Evolutionary conservation across 2,888 invertebrate genomes (phyloP).

Genomic region (Cyaniris semiargus): DNA sequence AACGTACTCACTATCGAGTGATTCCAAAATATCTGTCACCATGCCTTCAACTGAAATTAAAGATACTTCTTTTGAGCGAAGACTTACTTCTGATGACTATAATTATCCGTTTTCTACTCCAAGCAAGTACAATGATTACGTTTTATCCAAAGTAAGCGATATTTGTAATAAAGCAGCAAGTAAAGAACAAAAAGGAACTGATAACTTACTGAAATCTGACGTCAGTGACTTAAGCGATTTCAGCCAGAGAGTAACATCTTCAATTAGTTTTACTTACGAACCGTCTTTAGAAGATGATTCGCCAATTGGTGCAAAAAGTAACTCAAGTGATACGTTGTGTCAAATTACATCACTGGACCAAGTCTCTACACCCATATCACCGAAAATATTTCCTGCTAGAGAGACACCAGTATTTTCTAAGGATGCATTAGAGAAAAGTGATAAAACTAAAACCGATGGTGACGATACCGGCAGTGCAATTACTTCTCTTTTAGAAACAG

Average conservation of each 20-base stretch:
- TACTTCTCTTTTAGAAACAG: constrained; percentile 72
- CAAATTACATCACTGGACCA: constrained; percentile 77
- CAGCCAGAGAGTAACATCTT: constrained; percentile 74
- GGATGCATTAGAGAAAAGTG: constrained; percentile 64
- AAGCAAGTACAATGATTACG: constrained; percentile 70
- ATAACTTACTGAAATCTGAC: constrained; percentile 70
- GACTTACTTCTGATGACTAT: constrained; percentile 62
- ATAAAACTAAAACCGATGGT: constrained; percentile 64
- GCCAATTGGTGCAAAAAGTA: constrained; percentile 71
- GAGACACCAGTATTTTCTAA: constrained; percentile 64
- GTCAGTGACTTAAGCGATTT: constrained; percentile 75
- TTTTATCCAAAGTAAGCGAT: constrained; percentile 67
- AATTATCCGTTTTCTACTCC: constrained; percentile 65
- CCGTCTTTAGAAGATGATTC: constrained; percentile 74
- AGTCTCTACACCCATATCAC: constrained; percentile 78
- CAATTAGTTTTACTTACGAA: constrained; percentile 77
- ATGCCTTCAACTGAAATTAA: constrained; percentile 62
- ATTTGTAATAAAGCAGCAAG: constrained; percentile 66
- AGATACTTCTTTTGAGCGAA: constrained; percentile 60
- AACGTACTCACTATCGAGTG: constrained; percentile 66
- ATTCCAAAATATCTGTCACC: constrained; percentile 62
- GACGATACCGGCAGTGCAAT: constrained; percentile 77
- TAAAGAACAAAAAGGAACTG: constrained; percentile 66
- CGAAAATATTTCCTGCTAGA: constrained; percentile 71
- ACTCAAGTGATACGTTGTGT: constrained; percentile 78